phyloP scores from a whole-genome alignment of 2,888 invertebrate genomes.

The Dermolepida albohirtum region DNA sequence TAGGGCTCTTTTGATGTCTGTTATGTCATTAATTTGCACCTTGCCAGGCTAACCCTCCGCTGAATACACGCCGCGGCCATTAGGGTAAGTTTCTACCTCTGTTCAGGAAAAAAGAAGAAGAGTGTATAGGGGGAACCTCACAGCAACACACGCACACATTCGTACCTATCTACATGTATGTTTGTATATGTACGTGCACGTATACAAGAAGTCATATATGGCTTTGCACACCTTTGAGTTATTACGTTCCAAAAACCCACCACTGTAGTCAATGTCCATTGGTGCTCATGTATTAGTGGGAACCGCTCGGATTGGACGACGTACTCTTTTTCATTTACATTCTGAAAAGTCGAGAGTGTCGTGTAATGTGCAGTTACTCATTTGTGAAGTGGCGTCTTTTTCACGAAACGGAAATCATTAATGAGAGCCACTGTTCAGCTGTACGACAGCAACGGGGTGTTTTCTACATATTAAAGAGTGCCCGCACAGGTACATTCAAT shows the following conservation, averaged over 20 bases:
- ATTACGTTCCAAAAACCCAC: constrained; percentile 21
- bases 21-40: constrained; percentile 47
- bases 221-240: constrained; percentile 46
- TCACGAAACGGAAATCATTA: constrained; percentile 39
- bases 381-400: constrained; percentile 59
- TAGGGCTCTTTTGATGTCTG: constrained; percentile 41
- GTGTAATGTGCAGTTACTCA: constrained; percentile 58
- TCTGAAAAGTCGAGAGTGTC: constrained; percentile 54
- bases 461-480: constrained; percentile 27
- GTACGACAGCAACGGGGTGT: constrained; percentile 44
- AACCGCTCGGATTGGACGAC: constrained; percentile 52
- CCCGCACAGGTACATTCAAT: constrained; percentile 29
- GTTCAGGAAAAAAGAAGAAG: constrained; percentile 7
- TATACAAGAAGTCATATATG: constrained; percentile 12
- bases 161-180: too few species aligned
- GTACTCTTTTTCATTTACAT: constrained; percentile 62
- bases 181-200: neutral
- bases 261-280: constrained; percentile 52
- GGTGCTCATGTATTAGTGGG: constrained; percentile 54
- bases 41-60: constrained; percentile 39
- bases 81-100: constrained; percentile 36
- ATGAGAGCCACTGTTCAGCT: constrained; percentile 46
- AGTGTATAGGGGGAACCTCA: neutral
- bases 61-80: constrained; percentile 34
- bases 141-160: neutral